Percentiles rank a stretch among this genome's conserved stretches.
Evolutionary conservation across 2,113 vertebrate genomes (phyloP).

Genomic region (Upupa epops): DNA sequence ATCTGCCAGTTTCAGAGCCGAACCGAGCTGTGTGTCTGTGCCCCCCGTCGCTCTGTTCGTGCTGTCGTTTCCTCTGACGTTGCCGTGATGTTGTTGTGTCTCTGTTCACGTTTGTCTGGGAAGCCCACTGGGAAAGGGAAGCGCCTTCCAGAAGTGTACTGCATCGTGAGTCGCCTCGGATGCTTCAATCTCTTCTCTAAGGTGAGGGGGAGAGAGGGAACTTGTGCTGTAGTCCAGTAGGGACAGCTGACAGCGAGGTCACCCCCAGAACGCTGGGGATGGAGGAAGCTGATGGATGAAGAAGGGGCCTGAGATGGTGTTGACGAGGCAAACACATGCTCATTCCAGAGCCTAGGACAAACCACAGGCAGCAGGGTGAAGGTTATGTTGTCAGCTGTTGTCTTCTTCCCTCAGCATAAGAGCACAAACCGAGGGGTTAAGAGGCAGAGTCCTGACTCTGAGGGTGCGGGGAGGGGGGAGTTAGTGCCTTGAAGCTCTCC

Average conservation of each 20-base stretch:
- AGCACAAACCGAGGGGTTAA: background rate
- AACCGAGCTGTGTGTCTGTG: background rate
- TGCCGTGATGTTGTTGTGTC: background rate
- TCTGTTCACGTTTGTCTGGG: slow-evolving; percentile 52
- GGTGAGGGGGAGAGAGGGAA: slow-evolving; percentile 72
- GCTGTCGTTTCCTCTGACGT: background rate
- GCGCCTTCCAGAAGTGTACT: slow-evolving; percentile 95
- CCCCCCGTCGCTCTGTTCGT: background rate
- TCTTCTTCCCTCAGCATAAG: background rate
- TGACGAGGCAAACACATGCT: background rate
- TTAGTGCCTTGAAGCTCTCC: background rate
- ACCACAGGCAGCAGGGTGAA: background rate
- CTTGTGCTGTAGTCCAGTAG: background rate
- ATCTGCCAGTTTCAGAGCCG: background rate
- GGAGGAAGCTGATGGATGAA: background rate
- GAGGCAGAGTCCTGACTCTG: background rate
- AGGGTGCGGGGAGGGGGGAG: background rate
- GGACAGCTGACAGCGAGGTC: background rate
- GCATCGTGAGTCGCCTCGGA: slow-evolving; percentile 94
- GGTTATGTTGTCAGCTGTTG: background rate
- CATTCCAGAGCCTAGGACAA: background rate
- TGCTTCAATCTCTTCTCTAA: slow-evolving; percentile 98
- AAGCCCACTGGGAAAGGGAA: slow-evolving; percentile 93
- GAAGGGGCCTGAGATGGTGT: background rate
- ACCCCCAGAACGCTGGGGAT: background rate